Conservation (phyloP, 2,888 invertebrate species). For the Drosophila percnosoma region DNA sequence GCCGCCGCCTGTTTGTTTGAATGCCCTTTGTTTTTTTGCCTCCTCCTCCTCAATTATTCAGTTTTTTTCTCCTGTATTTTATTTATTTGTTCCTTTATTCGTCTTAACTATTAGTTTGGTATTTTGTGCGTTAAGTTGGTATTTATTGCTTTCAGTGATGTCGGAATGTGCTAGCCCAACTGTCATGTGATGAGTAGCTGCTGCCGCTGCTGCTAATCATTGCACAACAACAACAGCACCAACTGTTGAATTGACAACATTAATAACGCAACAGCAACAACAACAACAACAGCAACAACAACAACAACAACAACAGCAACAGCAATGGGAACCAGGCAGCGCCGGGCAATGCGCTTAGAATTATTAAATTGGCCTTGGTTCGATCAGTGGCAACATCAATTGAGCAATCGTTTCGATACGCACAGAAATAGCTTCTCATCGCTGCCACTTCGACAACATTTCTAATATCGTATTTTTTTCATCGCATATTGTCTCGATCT, state of each 20-base stretch:
- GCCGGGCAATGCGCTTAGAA: constrained; percentile 60
- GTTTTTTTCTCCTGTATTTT: constrained; percentile 5
- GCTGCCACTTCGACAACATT: background rate
- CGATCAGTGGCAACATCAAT: constrained; percentile 34
- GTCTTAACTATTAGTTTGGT: constrained; percentile 80
- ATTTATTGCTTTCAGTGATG: constrained; percentile 83
- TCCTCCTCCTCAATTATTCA: constrained; percentile 15
- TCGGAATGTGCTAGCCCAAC: constrained; percentile 79
- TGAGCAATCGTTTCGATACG: constrained; percentile 47
- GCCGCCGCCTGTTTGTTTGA: constrained; percentile 16
- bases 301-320: constrained; percentile 17
- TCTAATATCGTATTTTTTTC: background rate
- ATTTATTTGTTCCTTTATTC: constrained; percentile 42
- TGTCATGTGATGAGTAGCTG: constrained; percentile 70
- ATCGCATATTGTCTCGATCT: background rate
- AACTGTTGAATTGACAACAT: constrained; percentile 9
- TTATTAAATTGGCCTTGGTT: constrained; percentile 64
- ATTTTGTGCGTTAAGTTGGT: constrained; percentile 84
- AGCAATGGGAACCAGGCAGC: constrained; percentile 55
- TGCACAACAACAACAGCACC: constrained; percentile 56
- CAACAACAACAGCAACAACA: background rate
- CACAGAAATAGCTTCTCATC: constrained; percentile 4
- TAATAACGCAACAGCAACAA: constrained; percentile 4
- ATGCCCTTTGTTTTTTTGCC: constrained; percentile 18
- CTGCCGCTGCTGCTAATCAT: constrained; percentile 69